Evolutionary conservation across 2,113 vertebrate species (phyloP).

Genomic region (Varanus komodoensis): DNA sequence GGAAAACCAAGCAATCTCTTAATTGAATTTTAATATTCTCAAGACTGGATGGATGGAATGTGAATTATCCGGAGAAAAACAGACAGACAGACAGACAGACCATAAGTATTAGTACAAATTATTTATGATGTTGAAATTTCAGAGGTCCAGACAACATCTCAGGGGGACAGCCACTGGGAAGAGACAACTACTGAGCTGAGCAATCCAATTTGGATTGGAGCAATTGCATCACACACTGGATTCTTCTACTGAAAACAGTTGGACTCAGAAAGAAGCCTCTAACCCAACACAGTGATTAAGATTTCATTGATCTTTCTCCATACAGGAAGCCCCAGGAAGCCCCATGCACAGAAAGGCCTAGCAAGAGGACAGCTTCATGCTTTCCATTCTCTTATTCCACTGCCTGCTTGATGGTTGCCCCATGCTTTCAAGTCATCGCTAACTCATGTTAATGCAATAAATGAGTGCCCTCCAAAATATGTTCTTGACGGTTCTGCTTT

Average conservation of each 20-base stretch:
- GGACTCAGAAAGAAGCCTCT: no score
- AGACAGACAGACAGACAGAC: background rate
- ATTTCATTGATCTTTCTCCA: no score
- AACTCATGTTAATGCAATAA: no score
- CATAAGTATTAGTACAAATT: constrained; percentile 21
- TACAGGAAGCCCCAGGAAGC: no score
- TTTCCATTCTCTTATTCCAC: no score
- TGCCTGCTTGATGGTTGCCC: no score
- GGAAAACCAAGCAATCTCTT: constrained; percentile 22
- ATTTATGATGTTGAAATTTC: constrained; percentile 22
- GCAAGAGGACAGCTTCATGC: no score
- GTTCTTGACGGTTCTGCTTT: no score
- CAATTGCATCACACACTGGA: background rate
- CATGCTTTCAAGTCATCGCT: no score
- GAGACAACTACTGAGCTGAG: background rate
- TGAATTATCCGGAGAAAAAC: constrained; percentile 4
- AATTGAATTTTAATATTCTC: constrained; percentile 14
- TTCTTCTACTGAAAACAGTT: background rate
- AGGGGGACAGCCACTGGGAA: background rate
- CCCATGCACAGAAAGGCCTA: no score
- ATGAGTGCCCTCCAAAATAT: no score
- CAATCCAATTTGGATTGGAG: background rate
- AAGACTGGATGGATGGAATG: background rate
- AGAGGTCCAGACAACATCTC: background rate
- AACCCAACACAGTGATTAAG: no score